These are phyloP conservation scores for Calephelis virginiensis DNA, from an alignment of 1,140 invertebrate genomes.

Conservation along the genomic window DNA sequence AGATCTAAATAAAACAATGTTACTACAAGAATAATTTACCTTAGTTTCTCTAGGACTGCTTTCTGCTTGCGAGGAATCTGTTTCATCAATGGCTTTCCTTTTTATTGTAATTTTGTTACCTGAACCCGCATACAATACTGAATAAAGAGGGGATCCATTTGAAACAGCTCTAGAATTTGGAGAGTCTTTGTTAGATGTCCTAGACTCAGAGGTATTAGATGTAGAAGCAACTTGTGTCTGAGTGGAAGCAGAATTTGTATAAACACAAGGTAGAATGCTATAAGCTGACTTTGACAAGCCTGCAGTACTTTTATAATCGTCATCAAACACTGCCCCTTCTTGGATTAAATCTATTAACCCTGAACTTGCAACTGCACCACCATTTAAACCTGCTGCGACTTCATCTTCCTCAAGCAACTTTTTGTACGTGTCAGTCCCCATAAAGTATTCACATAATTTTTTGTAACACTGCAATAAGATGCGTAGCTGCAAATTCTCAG, in stretches of 20 bases:
- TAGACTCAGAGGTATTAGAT: constrained; percentile 57
- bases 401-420: constrained; percentile 80
- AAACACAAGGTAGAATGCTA: constrained; percentile 86
- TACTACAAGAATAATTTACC: constrained; percentile 34
- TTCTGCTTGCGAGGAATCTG: constrained; percentile 48
- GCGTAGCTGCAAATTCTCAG: constrained; percentile 89
- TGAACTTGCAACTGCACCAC: constrained; percentile 74
- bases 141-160: constrained; percentile 86
- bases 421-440: constrained; percentile 84
- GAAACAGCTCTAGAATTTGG: constrained; percentile 80
- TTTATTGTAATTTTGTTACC: constrained; percentile 91
- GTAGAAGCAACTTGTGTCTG: constrained; percentile 79
- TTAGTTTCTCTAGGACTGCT: constrained; percentile 53
- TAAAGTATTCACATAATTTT: constrained; percentile 90
- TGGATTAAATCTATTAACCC: constrained; percentile 87
- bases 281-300: constrained; percentile 85
- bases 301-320: constrained; percentile 85
- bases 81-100: constrained; percentile 83
- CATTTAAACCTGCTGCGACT: constrained; percentile 63
- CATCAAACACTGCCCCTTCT: constrained; percentile 88
- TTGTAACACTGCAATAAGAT: constrained; percentile 93
- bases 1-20: no score
- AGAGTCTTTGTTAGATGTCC: constrained; percentile 57
- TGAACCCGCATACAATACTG: constrained; percentile 87
- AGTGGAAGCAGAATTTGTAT: constrained; percentile 83